Percentiles rank a stretch among this genome's conserved stretches.
Conservation (phyloP, 2,797 vertebrate genomes). For the Diplodus puntazzo region DNA sequence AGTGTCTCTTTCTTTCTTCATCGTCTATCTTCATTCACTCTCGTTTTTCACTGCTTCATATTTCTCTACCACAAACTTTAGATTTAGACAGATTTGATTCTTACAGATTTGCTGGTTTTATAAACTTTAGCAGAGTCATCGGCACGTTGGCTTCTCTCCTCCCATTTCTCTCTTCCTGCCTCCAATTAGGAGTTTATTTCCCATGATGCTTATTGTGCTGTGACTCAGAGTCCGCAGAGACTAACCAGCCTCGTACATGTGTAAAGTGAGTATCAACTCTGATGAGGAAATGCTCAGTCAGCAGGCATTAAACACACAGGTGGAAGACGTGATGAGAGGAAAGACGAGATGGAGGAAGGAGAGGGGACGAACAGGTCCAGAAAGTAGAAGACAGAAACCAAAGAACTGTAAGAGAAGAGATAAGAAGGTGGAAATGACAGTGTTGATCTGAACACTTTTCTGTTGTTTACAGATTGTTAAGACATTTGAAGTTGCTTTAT, state of each 20-base stretch:
- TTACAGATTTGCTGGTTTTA: not conserved
- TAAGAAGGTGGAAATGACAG: not conserved
- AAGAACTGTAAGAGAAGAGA: not conserved
- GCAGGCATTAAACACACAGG: conserved; percentile 55
- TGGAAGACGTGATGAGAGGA: conserved; percentile 24
- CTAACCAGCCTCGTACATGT: conserved; percentile 23
- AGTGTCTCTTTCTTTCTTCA: not conserved
- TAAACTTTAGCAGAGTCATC: not conserved
- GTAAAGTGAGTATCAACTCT: conserved; percentile 42
- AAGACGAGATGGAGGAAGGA: not conserved
- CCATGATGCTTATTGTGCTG: conserved; percentile 58
- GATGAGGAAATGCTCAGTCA: conserved; percentile 54
- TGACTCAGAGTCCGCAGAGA: conserved; percentile 58
- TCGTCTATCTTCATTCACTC: not conserved
- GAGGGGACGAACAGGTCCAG: not conserved
- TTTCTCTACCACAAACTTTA: not conserved
- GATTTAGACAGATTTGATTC: not conserved
- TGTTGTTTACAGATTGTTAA: not conserved
- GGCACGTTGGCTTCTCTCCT: not conserved
- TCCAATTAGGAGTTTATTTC: conserved; percentile 70
- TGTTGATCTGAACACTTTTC: not conserved
- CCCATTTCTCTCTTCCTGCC: not conserved
- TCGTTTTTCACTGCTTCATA: not conserved
- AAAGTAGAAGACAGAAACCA: not conserved
- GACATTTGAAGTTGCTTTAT: not conserved